Percentiles rank a stretch among this genome's conserved stretches.
These are phyloP conservation scores for Balanococcus diminutus DNA, from an alignment of 2,888 invertebrate genomes.

Conservation along the genomic window DNA sequence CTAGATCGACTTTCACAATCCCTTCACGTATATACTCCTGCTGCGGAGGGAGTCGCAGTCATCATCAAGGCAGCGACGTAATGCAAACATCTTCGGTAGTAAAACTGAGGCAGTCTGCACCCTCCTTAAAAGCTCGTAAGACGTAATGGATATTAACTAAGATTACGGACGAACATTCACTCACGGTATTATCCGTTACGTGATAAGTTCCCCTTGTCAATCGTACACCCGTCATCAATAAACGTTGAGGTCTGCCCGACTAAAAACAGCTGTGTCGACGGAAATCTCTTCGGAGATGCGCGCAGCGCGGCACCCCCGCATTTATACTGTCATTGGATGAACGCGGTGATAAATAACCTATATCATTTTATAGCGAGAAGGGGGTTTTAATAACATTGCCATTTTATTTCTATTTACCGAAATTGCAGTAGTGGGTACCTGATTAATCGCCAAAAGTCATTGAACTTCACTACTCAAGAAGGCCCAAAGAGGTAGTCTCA, in stretches of 20 bases:
- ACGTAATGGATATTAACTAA: slow-evolving; percentile 53
- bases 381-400: slow-evolving; percentile 46
- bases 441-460: too few relatives aligned
- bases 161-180: slow-evolving; percentile 49
- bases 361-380: slow-evolving; percentile 26
- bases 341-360: slow-evolving; percentile 47
- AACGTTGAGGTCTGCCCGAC: slow-evolving; percentile 38
- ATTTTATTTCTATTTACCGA: slow-evolving; percentile 47
- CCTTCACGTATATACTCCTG: not conserved
- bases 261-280: slow-evolving; percentile 36
- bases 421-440: too few relatives aligned
- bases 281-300: not conserved
- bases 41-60: not conserved
- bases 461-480: too few relatives aligned
- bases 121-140: slow-evolving; percentile 42
- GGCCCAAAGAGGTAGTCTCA: too few relatives aligned
- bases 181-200: slow-evolving; percentile 40
- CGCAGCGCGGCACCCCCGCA: not conserved
- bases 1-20: slow-evolving; percentile 4
- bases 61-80: not conserved
- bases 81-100: slow-evolving; percentile 26
- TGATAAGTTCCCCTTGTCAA: slow-evolving; percentile 26
- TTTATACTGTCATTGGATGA: not conserved
- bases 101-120: too few relatives aligned
- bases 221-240: slow-evolving; percentile 38